Evolutionary conservation across 2,113 vertebrate genomes (phyloP), one percentile per base, ranked within the genome.

Genomic region (Neolamprologus cancellatus): DNA sequence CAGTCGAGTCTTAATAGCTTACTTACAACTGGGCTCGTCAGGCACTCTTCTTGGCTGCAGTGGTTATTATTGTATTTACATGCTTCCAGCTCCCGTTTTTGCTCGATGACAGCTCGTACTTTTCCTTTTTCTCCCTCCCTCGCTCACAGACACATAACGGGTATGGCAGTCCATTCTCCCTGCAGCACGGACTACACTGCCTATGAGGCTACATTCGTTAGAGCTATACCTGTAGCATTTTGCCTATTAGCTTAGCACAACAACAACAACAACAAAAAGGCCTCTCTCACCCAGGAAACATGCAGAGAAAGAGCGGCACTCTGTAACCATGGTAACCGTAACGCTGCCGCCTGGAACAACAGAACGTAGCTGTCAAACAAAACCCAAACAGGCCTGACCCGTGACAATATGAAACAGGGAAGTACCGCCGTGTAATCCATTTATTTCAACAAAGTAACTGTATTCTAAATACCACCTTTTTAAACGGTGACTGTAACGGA

Each of bases 61-160:
- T 39, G 36, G 36, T 39, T 12, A 41, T 39, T 39, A 39, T 39
- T 12, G 12, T 39, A 41, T 41, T 41, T 12, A 41, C 11, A 41
- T 41, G 39, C 11, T 41, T 41, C 39, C 0, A 41, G 39, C 39
- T 41, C 39, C 39, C 1, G 39, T 41, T 41, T 41, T 0, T 41
- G 5, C 39, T 41, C 1, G 11, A 5, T 13, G 11, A 41, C 1
- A 41, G 0, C 3, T 41, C 0, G 0, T 44, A 2, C 3, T 6
- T 44, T 14, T 44, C 5, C 5, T 44, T 6, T 44, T 44, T 44
- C 12, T 44, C 5, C 12, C 12, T 14, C 13, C 41, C n/a, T 14
- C 13, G 0, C 13, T 14, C 41, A 14, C 13, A 44, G 41, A 14
- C 41, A 2, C 3, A 44, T 44, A 15, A 15, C 13, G 6, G 0